Percentiles rank a stretch among this genome's conserved stretches.
These are phyloP conservation scores for Coptodon rendalli DNA, from an alignment of 2,113 vertebrate genomes.

Conservation along the genomic window DNA sequence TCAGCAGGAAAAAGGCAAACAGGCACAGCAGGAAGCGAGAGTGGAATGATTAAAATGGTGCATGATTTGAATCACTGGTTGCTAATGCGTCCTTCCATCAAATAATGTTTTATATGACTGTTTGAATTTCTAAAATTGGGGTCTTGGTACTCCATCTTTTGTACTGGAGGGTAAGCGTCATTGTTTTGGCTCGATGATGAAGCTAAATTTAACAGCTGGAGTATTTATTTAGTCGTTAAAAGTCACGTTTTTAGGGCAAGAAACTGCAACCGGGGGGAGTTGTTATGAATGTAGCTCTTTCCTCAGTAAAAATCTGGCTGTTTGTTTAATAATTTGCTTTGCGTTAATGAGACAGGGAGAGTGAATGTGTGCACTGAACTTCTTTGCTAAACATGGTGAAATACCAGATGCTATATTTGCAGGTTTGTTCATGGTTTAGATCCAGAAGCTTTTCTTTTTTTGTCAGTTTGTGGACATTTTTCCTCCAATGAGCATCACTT, in stretches of 20 bases:
- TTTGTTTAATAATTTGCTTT: neutral
- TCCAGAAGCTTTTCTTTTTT: neutral
- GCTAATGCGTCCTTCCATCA: neutral
- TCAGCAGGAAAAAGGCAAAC: neutral
- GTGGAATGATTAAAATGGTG: neutral
- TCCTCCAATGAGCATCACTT: rapidly evolving
- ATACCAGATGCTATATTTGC: rapidly evolving
- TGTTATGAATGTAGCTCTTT: neutral
- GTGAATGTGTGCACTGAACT: neutral
- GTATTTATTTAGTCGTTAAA: neutral
- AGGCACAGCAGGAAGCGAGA: neutral
- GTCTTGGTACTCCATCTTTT: neutral
- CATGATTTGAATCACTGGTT: neutral
- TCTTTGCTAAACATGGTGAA: neutral
- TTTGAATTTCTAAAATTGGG: neutral
- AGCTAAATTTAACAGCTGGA: neutral
- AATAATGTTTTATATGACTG: neutral
- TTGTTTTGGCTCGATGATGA: neutral
- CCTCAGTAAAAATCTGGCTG: neutral
- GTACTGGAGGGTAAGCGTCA: rapidly evolving
- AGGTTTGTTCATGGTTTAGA: neutral
- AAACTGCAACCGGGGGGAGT: neutral
- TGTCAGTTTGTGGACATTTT: rapidly evolving
- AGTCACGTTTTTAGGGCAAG: neutral
- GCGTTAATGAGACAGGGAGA: too few species aligned